Evolutionary conservation across 2,888 invertebrate species (phyloP).

Genomic region (Odontothrips loti): DNA sequence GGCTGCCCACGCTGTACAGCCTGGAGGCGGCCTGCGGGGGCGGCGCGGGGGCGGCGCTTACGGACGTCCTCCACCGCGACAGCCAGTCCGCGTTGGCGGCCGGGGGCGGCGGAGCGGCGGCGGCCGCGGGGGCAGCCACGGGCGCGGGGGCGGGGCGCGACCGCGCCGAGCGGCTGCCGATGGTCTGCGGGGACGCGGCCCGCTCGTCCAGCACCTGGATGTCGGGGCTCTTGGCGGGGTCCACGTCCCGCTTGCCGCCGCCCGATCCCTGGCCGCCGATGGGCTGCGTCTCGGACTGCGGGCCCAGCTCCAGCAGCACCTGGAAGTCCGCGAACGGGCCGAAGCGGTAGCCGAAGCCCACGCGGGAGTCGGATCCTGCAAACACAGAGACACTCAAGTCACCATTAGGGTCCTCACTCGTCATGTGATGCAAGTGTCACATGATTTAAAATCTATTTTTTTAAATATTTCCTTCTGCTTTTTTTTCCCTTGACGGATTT

Average conservation of each 20-base stretch:
- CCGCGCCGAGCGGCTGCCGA: neutral
- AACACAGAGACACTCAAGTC: neutral
- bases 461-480: too few relatives aligned
- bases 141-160: neutral
- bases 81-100: neutral
- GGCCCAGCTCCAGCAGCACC: conserved; percentile 66
- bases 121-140: neutral
- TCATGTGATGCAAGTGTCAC: too few relatives aligned
- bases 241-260: neutral
- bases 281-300: conserved; percentile 66
- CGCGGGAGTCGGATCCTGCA: conserved; percentile 69
- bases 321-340: conserved; percentile 77
- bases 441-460: too few relatives aligned
- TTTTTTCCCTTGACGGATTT: too few relatives aligned
- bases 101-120: neutral
- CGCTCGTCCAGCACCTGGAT: neutral
- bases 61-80: neutral
- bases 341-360: conserved; percentile 71
- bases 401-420: too few relatives aligned
- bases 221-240: neutral
- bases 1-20: neutral
- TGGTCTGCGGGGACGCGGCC: neutral
- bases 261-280: conserved; percentile 42
- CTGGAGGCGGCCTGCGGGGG: conserved; percentile 14
- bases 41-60: neutral